Evolutionary conservation across 2,888 invertebrate species (phyloP).

Genomic region (Mellilla xanthometata): DNA sequence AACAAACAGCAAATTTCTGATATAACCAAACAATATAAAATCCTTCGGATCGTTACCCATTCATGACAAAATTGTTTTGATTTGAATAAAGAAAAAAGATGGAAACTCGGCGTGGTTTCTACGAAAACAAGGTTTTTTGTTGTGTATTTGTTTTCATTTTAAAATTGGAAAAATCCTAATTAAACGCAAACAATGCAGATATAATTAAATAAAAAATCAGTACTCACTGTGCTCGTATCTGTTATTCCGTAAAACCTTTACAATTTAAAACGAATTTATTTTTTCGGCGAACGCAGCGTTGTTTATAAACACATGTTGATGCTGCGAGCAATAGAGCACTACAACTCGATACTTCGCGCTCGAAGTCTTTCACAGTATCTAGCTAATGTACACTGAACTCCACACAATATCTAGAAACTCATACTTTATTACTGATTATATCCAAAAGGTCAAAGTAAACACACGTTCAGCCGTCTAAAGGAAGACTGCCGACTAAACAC

Average conservation of each 20-base stretch:
- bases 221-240: constrained; percentile 11
- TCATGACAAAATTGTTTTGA: too few species aligned
- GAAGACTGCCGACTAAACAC: constrained; percentile 38
- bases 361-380: constrained; percentile 32
- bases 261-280: constrained; percentile 15
- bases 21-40: too few species aligned
- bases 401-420: constrained; percentile 4
- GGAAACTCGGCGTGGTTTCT: not conserved
- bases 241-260: constrained; percentile 5
- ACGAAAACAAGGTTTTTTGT: too few species aligned
- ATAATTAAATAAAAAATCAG: constrained; percentile 21
- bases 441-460: constrained; percentile 32
- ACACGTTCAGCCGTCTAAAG: constrained; percentile 26
- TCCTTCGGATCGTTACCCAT: too few species aligned
- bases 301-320: constrained; percentile 45
- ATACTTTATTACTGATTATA: constrained; percentile 14
- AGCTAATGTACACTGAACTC: constrained; percentile 27
- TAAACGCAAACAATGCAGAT: constrained; percentile 9
- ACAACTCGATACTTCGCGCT: constrained; percentile 56
- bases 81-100: too few species aligned
- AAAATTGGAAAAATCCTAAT: not conserved
- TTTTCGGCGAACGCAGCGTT: constrained; percentile 21
- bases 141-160: not conserved
- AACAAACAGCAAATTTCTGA: too few species aligned
- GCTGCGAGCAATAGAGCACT: constrained; percentile 51